Evolutionary conservation across 2,797 vertebrate genomes (phyloP).

Genomic region (Threskiornis aethiopicus): DNA sequence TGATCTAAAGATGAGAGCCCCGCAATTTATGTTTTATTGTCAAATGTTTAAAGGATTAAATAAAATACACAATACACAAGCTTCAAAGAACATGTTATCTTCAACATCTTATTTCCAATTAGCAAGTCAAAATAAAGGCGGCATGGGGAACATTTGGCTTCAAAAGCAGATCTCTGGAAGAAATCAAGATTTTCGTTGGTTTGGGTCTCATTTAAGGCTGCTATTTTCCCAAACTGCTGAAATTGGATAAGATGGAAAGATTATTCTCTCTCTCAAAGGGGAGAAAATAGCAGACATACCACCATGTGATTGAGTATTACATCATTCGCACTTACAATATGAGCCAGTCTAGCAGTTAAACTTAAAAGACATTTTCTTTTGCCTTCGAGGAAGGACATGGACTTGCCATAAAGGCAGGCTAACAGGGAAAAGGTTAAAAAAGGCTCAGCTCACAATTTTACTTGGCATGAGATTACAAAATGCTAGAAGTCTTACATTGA

Average conservation of each 20-base stretch:
- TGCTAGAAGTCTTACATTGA: background rate
- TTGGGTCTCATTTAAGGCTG: slow-evolving; percentile 13
- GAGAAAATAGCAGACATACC: slow-evolving; percentile 21
- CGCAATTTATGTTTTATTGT: slow-evolving; percentile 45
- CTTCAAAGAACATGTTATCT: slow-evolving; percentile 55
- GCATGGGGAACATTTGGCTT: slow-evolving; percentile 11
- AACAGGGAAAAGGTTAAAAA: background rate
- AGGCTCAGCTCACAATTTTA: background rate
- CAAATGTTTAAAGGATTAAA: slow-evolving; percentile 54
- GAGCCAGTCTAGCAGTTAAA: slow-evolving; percentile 16
- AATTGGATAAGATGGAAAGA: background rate
- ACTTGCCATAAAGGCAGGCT: background rate
- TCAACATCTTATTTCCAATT: slow-evolving; percentile 55
- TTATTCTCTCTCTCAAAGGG: background rate
- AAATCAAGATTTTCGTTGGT: slow-evolving; percentile 38
- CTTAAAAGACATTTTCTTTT: slow-evolving; percentile 29
- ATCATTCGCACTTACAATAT: background rate
- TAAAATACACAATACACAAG: slow-evolving; percentile 36
- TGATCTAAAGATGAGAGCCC: slow-evolving; percentile 28
- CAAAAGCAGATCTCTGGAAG: slow-evolving; percentile 42
- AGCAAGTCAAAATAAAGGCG: slow-evolving; percentile 57
- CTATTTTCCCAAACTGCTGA: slow-evolving; percentile 24
- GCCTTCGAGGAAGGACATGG: slow-evolving; percentile 4
- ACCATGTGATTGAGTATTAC: slow-evolving; percentile 14
- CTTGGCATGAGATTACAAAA: background rate